phyloP scores from a whole-genome alignment of 2,888 invertebrate species.

The Pachydiplax longipennis region DNA sequence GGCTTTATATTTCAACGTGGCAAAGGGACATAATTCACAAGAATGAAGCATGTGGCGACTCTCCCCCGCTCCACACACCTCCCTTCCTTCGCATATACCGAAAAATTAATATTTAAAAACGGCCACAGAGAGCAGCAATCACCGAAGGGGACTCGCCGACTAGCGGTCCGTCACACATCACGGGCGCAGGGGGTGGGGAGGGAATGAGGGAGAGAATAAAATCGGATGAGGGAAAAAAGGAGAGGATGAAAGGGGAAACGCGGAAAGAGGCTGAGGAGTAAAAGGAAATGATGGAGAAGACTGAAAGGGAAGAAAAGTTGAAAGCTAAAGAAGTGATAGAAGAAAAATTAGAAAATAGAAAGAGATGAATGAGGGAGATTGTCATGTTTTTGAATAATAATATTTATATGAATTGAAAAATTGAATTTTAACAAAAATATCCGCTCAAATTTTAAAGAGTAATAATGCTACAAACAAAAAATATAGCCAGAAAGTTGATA shows the following conservation, averaged over 20 bases:
- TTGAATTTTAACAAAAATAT: too few species aligned
- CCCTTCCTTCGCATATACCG: not conserved
- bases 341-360: not conserved
- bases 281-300: not conserved
- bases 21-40: conserved; percentile 23
- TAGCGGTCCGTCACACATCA: not conserved
- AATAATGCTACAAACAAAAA: too few species aligned
- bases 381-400: too few species aligned
- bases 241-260: too few species aligned
- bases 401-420: too few species aligned
- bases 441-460: too few species aligned
- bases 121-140: not conserved
- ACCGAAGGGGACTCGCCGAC: not conserved
- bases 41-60: conserved; percentile 37
- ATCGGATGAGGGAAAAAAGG: not conserved
- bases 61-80: not conserved
- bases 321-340: not conserved
- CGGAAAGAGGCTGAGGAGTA: not conserved
- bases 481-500: too few species aligned
- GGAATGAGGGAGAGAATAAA: not conserved
- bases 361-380: not conserved
- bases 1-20: conserved; percentile 22
- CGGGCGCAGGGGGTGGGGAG: not conserved
- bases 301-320: not conserved
- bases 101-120: not conserved